Conservation (phyloP, 2,797 vertebrate genomes). For the Ficedula albicollis region DNA sequence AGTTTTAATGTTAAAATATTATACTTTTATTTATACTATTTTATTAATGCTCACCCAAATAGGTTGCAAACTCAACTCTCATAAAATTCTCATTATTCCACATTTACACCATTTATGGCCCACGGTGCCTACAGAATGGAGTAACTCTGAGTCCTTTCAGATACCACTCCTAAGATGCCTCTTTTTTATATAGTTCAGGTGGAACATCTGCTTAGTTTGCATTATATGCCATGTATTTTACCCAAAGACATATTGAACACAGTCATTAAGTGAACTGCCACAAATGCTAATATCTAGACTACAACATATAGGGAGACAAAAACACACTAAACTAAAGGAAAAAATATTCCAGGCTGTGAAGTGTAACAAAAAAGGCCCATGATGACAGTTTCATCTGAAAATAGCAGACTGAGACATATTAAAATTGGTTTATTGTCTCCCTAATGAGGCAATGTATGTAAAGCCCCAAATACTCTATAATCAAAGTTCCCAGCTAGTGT, state of each 20-base stretch:
- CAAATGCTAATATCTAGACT: slow-evolving; percentile 14
- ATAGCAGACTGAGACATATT: slow-evolving; percentile 61
- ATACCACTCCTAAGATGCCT: background rate
- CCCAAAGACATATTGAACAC: background rate
- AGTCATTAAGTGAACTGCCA: slow-evolving; percentile 25
- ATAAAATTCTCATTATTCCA: background rate
- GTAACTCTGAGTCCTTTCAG: background rate
- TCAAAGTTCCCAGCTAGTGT: slow-evolving; percentile 46
- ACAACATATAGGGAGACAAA: background rate
- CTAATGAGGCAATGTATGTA: slow-evolving; percentile 60
- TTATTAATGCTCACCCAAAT: background rate
- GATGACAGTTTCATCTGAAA: slow-evolving; percentile 60
- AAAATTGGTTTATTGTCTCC: slow-evolving; percentile 68
- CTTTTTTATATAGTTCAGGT: background rate
- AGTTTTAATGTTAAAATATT: background rate
- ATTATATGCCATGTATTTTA: background rate
- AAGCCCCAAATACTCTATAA: slow-evolving; percentile 47
- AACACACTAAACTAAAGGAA: slow-evolving; percentile 30
- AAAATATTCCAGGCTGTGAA: slow-evolving; percentile 58
- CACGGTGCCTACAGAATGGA: background rate
- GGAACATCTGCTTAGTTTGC: background rate
- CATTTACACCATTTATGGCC: background rate
- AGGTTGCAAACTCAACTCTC: background rate
- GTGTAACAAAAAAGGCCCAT: slow-evolving; percentile 66
- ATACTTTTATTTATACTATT: background rate